Conservation (phyloP, 1,140 invertebrate species). For the Lordiphosa clarofinis region DNA sequence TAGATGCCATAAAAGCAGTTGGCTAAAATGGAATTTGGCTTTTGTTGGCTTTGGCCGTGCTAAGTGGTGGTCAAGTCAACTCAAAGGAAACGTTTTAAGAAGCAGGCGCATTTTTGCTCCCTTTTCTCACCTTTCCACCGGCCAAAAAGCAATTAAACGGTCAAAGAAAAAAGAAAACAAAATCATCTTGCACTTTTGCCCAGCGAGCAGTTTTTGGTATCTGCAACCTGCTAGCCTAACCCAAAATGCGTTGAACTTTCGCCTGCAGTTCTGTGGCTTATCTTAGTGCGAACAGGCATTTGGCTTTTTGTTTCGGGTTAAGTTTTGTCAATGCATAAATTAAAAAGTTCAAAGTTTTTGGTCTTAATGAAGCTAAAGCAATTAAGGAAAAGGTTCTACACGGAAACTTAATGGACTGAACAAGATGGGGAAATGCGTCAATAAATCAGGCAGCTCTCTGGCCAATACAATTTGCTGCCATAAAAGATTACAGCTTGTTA, state of each 20-base stretch:
- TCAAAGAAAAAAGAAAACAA: slow-evolving; percentile 7
- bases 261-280: slow-evolving; percentile 22
- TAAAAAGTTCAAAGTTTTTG: slow-evolving; percentile 60
- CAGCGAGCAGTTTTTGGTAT: slow-evolving; percentile 12
- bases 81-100: slow-evolving; percentile 18
- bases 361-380: slow-evolving; percentile 66
- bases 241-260: slow-evolving; percentile 20
- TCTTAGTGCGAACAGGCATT: slow-evolving; percentile 41
- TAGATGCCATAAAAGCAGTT: slow-evolving; percentile 1
- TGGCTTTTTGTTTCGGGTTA: slow-evolving; percentile 26
- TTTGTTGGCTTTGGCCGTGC: slow-evolving; percentile 3
- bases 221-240: not conserved
- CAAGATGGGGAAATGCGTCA: slow-evolving; percentile 2
- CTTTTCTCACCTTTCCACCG: too few relatives aligned
- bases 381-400: slow-evolving; percentile 40
- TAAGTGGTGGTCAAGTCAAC: slow-evolving; percentile 12
- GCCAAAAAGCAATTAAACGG: slow-evolving; percentile 32
- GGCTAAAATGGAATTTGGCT: not conserved
- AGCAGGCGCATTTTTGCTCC: slow-evolving; percentile 3
- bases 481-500: slow-evolving; percentile 62
- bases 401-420: slow-evolving; percentile 41
- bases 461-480: slow-evolving; percentile 55
- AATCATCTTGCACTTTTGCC: slow-evolving; percentile 6
- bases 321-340: slow-evolving; percentile 76
- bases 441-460: slow-evolving; percentile 2